A percentile compares a stretch with the other conserved stretches of the same genome.
Conservation (phyloP, 37 sponge, comb jelly and placozoan species). For the Crambe crambe region DNA sequence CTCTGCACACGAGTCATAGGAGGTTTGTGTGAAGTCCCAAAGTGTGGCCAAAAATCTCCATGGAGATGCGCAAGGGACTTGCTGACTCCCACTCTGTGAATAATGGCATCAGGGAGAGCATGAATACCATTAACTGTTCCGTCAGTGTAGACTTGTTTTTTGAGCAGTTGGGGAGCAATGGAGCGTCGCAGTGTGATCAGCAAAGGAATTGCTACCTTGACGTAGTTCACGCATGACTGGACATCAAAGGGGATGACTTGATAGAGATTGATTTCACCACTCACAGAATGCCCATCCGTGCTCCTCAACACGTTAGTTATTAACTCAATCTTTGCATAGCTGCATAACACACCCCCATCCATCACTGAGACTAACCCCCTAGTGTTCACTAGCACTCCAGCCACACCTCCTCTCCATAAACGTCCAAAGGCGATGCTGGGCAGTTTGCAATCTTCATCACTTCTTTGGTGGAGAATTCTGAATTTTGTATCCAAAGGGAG, state of each 20-base stretch:
- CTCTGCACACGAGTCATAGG: too few species aligned
- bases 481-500: background rate
- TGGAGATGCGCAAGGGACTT: background rate
- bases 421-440: background rate
- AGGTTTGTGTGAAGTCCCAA: too few species aligned
- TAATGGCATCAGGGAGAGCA: background rate
- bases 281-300: background rate
- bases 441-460: background rate
- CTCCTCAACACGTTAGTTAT: background rate
- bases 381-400: background rate
- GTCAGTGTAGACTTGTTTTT: too few species aligned
- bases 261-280: background rate
- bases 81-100: background rate
- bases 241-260: background rate
- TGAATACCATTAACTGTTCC: background rate
- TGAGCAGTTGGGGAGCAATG: too few species aligned
- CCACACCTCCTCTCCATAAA: background rate
- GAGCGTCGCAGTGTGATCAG: background rate
- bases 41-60: too few species aligned
- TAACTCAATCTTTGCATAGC: background rate
- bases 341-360: background rate
- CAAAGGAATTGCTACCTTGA: background rate
- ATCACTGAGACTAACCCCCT: too few species aligned
- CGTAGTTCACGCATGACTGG: background rate
- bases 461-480: background rate